Percentiles rank a stretch among this genome's conserved stretches.
Conservation (phyloP, 30 jellyfish, hydroid and myxozoan species). For the Turritopsis dohrnii region DNA sequence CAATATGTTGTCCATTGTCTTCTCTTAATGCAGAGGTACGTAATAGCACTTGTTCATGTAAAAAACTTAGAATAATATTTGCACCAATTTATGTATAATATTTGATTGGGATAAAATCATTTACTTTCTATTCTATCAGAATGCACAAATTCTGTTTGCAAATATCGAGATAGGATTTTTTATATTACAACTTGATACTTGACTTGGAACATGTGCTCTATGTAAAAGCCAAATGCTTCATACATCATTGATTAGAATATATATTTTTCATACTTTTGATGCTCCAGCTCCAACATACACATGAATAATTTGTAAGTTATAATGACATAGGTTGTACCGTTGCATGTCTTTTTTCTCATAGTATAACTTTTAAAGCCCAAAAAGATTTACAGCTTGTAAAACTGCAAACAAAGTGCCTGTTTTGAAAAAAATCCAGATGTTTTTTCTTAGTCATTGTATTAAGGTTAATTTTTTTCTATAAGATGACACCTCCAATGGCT, state of each 20-base stretch:
- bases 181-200: neutral
- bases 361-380: no score
- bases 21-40: conserved; percentile 24
- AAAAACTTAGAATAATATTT: neutral
- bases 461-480: neutral
- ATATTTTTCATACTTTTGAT: neutral
- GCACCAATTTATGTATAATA: no score
- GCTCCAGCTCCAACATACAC: neutral
- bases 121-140: no score
- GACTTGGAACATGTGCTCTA: neutral
- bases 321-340: neutral
- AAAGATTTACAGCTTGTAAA: no score
- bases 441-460: neutral
- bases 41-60: neutral
- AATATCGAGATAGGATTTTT: neutral
- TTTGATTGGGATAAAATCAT: no score
- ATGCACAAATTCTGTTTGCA: no score
- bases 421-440: no score
- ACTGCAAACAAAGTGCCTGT: no score
- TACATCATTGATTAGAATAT: neutral
- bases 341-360: neutral
- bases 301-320: neutral
- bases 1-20: conserved; percentile 41
- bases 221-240: neutral
- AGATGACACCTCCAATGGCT: conserved; percentile 78